phyloP scores from a whole-genome alignment of 2,797 vertebrate genomes.

The Tinamus major region DNA sequence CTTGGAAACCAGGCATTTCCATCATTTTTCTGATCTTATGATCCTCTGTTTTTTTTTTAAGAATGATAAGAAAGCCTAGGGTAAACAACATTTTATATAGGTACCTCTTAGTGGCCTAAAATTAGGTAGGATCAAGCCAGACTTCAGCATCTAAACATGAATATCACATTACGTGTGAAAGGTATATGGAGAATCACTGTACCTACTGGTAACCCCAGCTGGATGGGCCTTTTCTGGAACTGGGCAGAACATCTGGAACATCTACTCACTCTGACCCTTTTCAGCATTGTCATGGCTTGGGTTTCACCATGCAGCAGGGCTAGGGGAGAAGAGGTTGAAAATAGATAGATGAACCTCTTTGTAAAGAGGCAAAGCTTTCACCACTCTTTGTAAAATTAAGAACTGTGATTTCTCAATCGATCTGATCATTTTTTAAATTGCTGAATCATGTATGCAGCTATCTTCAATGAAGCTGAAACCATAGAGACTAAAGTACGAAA shows the following conservation, averaged over 20 bases:
- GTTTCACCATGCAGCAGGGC: not conserved
- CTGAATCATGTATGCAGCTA: not conserved
- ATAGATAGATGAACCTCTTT: not conserved
- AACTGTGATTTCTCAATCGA: not conserved
- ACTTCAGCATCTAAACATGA: not conserved
- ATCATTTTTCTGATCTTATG: not conserved
- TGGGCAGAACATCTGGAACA: accelerated
- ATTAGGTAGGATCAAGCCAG: not conserved
- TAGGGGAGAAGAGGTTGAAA: not conserved
- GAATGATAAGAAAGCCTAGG: not conserved
- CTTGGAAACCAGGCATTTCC: not conserved
- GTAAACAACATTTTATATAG: accelerated
- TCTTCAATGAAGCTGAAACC: not conserved
- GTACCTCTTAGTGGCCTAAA: not conserved
- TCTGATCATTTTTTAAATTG: not conserved
- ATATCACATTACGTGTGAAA: not conserved
- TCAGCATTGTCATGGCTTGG: not conserved
- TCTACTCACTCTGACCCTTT: not conserved
- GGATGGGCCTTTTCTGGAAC: not conserved
- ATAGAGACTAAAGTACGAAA: not conserved
- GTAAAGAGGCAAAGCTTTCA: not conserved
- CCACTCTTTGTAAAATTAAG: not conserved
- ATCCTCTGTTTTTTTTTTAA: not conserved
- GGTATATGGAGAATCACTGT: accelerated
- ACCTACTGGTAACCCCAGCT: not conserved